phyloP scores from a whole-genome alignment of 2,113 vertebrate genomes.

The Trogon surrucura region DNA sequence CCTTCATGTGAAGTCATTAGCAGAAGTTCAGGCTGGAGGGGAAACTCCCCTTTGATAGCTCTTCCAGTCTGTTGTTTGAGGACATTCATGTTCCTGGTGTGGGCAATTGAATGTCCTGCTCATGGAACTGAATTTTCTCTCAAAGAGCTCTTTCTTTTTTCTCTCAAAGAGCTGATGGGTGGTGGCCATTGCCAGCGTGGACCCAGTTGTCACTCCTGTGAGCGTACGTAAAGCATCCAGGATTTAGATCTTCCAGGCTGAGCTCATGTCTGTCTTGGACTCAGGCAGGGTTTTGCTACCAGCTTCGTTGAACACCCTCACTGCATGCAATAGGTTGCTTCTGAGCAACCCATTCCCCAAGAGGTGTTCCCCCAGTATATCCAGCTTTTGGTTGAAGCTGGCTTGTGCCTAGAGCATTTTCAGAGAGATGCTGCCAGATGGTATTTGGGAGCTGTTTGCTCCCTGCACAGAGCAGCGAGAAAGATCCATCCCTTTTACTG shows the following conservation, averaged over 20 bases:
- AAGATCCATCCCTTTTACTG: background rate
- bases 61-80: background rate
- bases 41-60: background rate
- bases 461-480: background rate
- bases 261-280: background rate
- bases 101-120: background rate
- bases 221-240: background rate
- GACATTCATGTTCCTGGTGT: rapidly evolving
- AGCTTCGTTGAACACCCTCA: rapidly evolving
- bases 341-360: background rate
- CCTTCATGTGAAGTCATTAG: background rate
- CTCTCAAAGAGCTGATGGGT: background rate
- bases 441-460: background rate
- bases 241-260: background rate
- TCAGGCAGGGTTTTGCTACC: background rate
- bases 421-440: background rate
- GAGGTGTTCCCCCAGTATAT: background rate
- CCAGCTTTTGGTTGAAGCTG: background rate
- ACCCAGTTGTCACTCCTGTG: background rate
- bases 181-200: background rate
- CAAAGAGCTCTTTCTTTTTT: background rate
- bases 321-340: background rate
- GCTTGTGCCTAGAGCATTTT: background rate
- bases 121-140: background rate
- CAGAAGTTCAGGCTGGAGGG: background rate